A percentile compares a stretch with the other conserved stretches of the same genome.
phyloP scores from a whole-genome alignment of 2,797 vertebrate species.

The Craterocephalus amniculus region DNA sequence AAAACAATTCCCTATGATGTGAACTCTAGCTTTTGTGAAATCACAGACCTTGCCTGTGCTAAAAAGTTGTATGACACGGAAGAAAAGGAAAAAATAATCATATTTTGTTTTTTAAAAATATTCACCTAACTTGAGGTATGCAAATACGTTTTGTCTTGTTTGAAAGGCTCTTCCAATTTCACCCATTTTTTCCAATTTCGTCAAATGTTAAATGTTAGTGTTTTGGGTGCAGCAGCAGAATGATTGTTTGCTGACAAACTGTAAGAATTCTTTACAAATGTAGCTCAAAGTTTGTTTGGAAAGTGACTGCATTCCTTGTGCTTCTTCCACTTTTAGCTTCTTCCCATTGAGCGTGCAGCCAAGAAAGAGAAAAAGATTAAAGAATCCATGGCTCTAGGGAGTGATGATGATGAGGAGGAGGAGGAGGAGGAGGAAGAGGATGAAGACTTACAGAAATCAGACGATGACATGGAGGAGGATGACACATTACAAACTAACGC shows the following conservation, averaged over 20 bases:
- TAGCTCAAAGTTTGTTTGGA: not conserved
- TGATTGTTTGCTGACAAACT: not conserved
- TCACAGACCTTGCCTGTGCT: not conserved
- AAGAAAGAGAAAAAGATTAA: slow-evolving; percentile 85
- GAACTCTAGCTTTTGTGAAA: not conserved
- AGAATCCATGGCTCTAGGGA: slow-evolving; percentile 53
- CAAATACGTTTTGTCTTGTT: no score
- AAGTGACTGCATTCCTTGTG: not conserved
- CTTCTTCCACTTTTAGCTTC: slow-evolving; percentile 80
- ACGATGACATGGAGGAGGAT: slow-evolving; percentile 73
- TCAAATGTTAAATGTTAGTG: not conserved
- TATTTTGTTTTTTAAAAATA: not conserved
- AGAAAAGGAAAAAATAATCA: not conserved
- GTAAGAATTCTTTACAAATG: not conserved
- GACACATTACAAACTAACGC: slow-evolving; percentile 87
- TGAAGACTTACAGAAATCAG: slow-evolving; percentile 64
- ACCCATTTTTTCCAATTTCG: no score
- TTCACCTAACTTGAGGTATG: not conserved
- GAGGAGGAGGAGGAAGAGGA: slow-evolving; percentile 69
- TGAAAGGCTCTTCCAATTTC: no score
- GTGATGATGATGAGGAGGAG: slow-evolving; percentile 70
- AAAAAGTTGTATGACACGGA: not conserved
- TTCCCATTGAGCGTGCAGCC: slow-evolving; percentile 94
- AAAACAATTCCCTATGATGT: not conserved
- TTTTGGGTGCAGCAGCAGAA: not conserved